Percentiles rank a stretch among this genome's conserved stretches.
Evolutionary conservation across 2,797 vertebrate genomes (phyloP).

Genomic region (Artibeus lituratus): DNA sequence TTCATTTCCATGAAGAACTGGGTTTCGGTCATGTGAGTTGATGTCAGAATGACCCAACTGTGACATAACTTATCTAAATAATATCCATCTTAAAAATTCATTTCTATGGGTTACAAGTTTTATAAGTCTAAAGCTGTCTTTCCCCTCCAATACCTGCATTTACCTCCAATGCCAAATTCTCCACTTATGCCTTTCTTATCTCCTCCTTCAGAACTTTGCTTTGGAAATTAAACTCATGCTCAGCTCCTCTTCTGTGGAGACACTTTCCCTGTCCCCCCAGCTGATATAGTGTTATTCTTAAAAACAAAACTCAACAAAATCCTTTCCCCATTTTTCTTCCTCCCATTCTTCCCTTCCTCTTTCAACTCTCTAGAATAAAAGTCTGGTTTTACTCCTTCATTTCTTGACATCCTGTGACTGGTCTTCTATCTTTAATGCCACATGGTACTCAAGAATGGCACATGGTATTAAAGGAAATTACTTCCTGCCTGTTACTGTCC

Average conservation of each 20-base stretch:
- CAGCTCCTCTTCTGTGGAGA: background rate
- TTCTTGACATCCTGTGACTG: background rate
- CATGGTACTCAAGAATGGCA: background rate
- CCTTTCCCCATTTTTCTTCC: background rate
- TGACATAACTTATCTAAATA: background rate
- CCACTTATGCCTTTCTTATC: background rate
- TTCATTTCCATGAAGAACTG: background rate
- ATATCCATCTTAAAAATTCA: background rate
- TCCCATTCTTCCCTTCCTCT: background rate
- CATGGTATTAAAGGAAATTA: background rate
- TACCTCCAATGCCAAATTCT: background rate
- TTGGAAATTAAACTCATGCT: background rate
- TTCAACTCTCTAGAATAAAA: background rate
- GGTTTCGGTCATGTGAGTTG: background rate
- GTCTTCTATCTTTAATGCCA: background rate
- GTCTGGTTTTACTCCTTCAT: background rate
- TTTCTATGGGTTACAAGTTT: background rate
- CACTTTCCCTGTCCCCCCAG: background rate
- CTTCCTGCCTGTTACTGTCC: background rate
- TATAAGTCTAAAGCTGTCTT: background rate
- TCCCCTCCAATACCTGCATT: background rate
- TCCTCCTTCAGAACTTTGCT: background rate
- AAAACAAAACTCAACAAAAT: background rate
- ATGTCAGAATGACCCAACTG: background rate
- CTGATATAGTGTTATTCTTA: background rate